A percentile compares a stretch with the other conserved stretches of the same genome.
phyloP scores from a whole-genome alignment of 2,113 vertebrate species.

The Microcebus lehilahytsara region DNA sequence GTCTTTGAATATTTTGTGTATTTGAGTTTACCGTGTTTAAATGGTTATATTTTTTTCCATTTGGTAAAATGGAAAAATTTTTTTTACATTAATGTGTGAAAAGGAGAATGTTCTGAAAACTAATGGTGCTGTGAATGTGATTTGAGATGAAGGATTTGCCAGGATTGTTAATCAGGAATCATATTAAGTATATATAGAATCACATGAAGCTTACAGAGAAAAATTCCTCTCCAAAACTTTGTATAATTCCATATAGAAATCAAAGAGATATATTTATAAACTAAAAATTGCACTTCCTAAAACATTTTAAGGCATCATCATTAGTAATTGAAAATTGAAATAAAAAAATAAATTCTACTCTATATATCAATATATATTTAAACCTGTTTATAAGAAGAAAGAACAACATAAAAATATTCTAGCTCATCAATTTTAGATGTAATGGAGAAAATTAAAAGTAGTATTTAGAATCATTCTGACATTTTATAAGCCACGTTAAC shows the following conservation, averaged over 20 bases:
- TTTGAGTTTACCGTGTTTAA: neutral
- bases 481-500: neutral
- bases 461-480: neutral
- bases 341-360: neutral
- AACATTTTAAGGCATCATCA: neutral
- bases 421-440: neutral
- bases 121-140: neutral
- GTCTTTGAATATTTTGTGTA: neutral
- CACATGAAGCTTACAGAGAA: neutral
- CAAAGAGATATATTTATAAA: neutral
- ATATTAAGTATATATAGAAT: neutral
- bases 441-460: neutral
- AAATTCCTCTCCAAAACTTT: neutral
- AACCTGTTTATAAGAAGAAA: neutral
- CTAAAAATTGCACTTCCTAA: neutral
- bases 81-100: neutral
- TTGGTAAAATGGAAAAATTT: neutral
- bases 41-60: neutral
- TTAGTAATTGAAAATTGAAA: constrained; percentile 2
- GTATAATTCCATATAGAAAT: neutral
- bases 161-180: neutral
- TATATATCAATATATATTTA: neutral
- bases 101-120: neutral
- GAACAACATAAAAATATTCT: neutral
- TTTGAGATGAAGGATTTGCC: neutral